phyloP scores from a whole-genome alignment of 2,888 invertebrate genomes.

The Ornithoptera alexandrae region DNA sequence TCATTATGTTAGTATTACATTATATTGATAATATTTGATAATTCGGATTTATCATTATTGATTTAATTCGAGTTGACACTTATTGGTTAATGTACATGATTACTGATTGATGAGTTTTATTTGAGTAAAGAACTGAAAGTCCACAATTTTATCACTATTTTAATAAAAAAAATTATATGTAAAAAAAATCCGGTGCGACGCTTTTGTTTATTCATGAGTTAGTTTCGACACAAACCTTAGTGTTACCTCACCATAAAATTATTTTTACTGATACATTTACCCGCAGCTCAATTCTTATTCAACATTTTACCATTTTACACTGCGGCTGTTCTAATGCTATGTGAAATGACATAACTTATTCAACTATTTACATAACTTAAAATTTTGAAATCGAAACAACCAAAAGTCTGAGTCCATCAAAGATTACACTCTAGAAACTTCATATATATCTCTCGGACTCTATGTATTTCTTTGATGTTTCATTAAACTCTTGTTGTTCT shows the following conservation, averaged over 20 bases:
- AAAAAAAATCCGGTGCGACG: background rate
- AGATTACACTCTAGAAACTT: background rate
- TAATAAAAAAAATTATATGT: background rate
- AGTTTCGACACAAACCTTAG: background rate
- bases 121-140: background rate
- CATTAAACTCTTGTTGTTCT: no score
- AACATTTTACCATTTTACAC: background rate
- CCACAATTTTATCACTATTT: background rate
- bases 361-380: background rate
- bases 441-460: background rate
- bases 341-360: background rate
- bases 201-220: background rate
- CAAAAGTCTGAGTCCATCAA: background rate
- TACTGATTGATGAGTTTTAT: constrained; percentile 10
- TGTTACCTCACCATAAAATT: background rate
- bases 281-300: background rate
- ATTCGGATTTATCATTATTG: constrained; percentile 10
- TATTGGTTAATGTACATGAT: background rate
- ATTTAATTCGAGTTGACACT: constrained; percentile 22
- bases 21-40: constrained; percentile 9
- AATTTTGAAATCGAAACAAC: background rate
- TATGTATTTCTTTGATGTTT: no score
- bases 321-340: background rate
- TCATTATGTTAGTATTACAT: background rate
- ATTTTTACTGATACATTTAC: background rate